Evolutionary conservation across 2,888 invertebrate genomes (phyloP).

Genomic region (Noctua janthina): DNA sequence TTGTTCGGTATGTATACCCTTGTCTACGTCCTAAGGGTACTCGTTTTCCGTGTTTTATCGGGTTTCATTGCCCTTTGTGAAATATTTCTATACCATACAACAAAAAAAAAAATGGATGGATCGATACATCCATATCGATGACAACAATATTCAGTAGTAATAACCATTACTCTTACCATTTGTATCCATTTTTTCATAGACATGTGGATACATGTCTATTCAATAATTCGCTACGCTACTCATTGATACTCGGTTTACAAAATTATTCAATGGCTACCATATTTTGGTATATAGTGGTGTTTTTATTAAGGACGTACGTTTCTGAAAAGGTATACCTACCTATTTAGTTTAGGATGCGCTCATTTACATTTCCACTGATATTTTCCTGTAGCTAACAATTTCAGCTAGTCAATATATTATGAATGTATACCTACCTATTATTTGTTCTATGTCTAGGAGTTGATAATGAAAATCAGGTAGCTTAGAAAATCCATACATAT

Average conservation of each 20-base stretch:
- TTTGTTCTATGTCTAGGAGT: background rate
- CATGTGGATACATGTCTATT: too few species aligned
- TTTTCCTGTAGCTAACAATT: conserved; percentile 5
- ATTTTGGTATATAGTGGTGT: background rate
- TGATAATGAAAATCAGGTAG: background rate
- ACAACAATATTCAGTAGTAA: too few species aligned
- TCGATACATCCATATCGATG: too few species aligned
- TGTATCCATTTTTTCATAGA: too few species aligned
- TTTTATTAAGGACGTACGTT: background rate
- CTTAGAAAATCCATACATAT: background rate
- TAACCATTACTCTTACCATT: too few species aligned
- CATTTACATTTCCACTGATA: conserved; percentile 6
- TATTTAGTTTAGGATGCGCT: background rate
- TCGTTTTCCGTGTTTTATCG: background rate
- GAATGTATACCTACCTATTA: background rate
- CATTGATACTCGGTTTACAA: background rate
- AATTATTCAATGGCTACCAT: background rate
- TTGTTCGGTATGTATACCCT: background rate
- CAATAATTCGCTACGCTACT: too few species aligned
- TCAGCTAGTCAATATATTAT: conserved; percentile 4
- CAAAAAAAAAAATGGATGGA: too few species aligned
- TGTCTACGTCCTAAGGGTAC: background rate
- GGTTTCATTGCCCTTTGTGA: conserved; percentile 2
- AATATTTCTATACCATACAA: background rate
- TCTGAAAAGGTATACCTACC: background rate